phyloP scores from a whole-genome alignment of 2,797 vertebrate genomes.

The Centropyge bicolor region DNA sequence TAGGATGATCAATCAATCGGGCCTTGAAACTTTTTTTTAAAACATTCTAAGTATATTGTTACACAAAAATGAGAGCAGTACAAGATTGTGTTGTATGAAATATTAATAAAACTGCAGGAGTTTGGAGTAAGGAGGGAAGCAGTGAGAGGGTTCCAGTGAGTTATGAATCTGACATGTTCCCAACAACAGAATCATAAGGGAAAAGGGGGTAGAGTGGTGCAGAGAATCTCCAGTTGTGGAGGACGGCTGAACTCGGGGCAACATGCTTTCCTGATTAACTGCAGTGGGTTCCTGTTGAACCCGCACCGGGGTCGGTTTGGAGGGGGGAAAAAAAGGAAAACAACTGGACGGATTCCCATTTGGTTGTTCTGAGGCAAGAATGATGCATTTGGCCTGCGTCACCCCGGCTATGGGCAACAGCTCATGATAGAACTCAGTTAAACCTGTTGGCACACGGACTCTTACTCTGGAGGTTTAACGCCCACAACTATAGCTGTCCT shows the following conservation, averaged over 20 bases:
- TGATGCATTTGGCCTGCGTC: constrained; percentile 59
- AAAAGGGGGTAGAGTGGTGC: constrained; percentile 23
- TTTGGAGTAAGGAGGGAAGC: neutral
- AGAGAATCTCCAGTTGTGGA: constrained; percentile 60
- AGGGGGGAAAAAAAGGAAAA: constrained; percentile 19
- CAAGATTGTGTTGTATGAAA: neutral
- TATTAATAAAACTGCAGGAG: neutral
- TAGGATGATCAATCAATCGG: neutral
- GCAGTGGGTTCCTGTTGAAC: constrained; percentile 76
- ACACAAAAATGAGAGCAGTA: neutral
- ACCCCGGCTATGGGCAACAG: constrained; percentile 33
- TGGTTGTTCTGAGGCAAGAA: constrained; percentile 60
- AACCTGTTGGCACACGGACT: constrained; percentile 30
- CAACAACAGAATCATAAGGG: constrained; percentile 12
- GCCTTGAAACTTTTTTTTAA: neutral
- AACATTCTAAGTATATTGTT: neutral
- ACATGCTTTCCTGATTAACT: constrained; percentile 82
- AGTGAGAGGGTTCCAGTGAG: neutral
- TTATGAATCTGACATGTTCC: constrained; percentile 28
- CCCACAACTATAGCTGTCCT: neutral
- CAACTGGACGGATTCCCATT: constrained; percentile 69
- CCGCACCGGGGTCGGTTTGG: constrained; percentile 60
- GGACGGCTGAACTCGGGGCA: constrained; percentile 69
- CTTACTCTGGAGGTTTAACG: constrained; percentile 34
- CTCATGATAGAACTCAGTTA: constrained; percentile 43